Conservation (phyloP, 2,888 invertebrate species). For the Heteropelma amictum region DNA sequence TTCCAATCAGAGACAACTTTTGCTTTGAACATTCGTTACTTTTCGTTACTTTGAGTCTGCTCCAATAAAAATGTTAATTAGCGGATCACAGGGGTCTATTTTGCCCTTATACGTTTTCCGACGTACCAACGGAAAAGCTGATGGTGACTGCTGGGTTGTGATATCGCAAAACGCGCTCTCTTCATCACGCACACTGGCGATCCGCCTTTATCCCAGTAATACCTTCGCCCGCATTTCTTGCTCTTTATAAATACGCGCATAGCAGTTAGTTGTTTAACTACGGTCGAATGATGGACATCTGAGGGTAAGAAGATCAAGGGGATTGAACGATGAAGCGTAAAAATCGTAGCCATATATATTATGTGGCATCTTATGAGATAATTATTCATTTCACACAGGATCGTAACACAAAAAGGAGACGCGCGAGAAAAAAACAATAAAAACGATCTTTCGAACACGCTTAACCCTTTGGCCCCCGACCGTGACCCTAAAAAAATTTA, state of each 20-base stretch:
- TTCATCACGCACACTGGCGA: conserved; percentile 31
- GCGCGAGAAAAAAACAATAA: neutral
- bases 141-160: neutral
- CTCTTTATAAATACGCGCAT: neutral
- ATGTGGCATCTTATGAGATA: conserved; percentile 48
- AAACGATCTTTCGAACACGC: too few species aligned
- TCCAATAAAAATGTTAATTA: conserved; percentile 56
- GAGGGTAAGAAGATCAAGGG: neutral
- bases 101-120: neutral
- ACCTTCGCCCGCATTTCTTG: conserved; percentile 41
- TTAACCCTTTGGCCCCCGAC: too few species aligned
- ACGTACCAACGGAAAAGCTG: neutral
- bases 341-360: conserved; percentile 18
- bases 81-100: conserved; percentile 12
- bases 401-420: conserved; percentile 35
- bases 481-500: too few species aligned
- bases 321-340: conserved; percentile 1
- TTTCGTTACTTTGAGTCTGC: conserved; percentile 39
- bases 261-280: neutral
- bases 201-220: conserved; percentile 49
- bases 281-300: neutral
- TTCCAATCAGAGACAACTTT: too few species aligned
- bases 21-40: conserved; percentile 40
- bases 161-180: neutral
- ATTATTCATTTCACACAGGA: conserved; percentile 56